Base-by-base conservation (phyloP, 1,140 invertebrate genomes). In the Pissodes strobi region DNA sequence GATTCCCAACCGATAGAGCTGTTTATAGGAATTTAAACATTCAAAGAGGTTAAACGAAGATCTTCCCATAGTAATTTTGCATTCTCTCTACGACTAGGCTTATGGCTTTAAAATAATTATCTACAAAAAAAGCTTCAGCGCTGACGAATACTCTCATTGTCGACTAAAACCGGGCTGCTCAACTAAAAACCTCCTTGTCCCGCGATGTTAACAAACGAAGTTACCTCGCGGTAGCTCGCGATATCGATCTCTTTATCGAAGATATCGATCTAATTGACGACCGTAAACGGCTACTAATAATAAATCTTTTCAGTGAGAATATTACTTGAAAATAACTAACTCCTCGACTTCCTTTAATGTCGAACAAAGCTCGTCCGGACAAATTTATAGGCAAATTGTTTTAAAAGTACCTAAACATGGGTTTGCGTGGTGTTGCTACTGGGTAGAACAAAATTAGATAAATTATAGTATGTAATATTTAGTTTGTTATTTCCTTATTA, bases 351-450 rank as follows among this genome's bases (percentile, higher is more conserved):
- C 27, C 55, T 57, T 57, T 46, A 43, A 43, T 9, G 39, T 23
- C 13, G 13, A 43, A 27, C 23, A 45, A 22, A 18, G 22, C 51
- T 39, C 15, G 27, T 27, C 9, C 10, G 51, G 51, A 57, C 55
- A 57, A 57, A 57, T 57, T 57, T 57, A 57, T 57, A 45, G 55
- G 55, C 55, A 57, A 57, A 57, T 57, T 57, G 55, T 57, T 27
- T 34, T 4, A n/a, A 15, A 22, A 51, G 48, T 46, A 5, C 13
- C 25, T 27, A 27, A 27, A 27, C 25, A 27, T 27, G 25, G 25
- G n/a, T n/a, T n/a, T n/a, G n/a, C n/a, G n/a, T n/a, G n/a, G n/a
- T n/a, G n/a, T n/a, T n/a, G n/a, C n/a, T n/a, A n/a, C n/a, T n/a
- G n/a, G n/a, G n/a, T n/a, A n/a, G n/a, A n/a, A n/a, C n/a, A n/a